Conservation (phyloP, 64 coral and sea anemone genomes). For the Dendronephthya gigantea region DNA sequence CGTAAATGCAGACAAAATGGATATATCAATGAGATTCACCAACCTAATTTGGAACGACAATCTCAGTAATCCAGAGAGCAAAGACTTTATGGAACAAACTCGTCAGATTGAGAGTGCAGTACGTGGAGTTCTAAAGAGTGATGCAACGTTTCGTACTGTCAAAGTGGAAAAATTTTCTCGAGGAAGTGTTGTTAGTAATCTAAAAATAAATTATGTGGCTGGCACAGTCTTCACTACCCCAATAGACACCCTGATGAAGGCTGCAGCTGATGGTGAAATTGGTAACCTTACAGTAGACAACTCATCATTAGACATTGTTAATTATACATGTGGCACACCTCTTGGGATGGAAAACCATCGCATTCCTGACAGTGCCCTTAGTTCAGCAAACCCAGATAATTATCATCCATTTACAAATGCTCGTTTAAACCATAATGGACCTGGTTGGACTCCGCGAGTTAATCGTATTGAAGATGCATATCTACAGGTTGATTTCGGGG, state of each 20-base stretch:
- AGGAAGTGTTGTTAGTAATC: conserved; percentile 32
- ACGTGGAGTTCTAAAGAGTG: conserved; percentile 21
- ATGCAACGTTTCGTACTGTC: conserved; percentile 33
- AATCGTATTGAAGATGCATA: not conserved
- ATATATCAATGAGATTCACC: conserved; percentile 21
- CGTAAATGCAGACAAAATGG: conserved; percentile 31
- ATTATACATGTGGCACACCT: conserved; percentile 36
- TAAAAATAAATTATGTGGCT: conserved; percentile 26
- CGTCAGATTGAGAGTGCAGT: conserved; percentile 18
- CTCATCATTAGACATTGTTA: conserved; percentile 16
- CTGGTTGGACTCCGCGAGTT: not conserved
- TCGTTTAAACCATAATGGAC: not conserved
- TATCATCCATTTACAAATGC: not conserved
- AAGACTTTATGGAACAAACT: conserved; percentile 23
- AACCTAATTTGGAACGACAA: conserved; percentile 26
- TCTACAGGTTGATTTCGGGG: not conserved
- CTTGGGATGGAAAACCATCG: conserved; percentile 47
- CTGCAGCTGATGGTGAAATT: conserved; percentile 17
- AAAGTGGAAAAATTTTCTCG: conserved; percentile 9
- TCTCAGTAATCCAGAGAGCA: conserved; percentile 2
- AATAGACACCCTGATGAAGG: conserved; percentile 5
- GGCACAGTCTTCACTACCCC: conserved; percentile 6
- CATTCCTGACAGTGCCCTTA: conserved; percentile 30
- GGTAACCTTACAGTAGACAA: conserved; percentile 30
- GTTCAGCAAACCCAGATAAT: not conserved